Evolutionary conservation across 2,797 vertebrate species (phyloP).

Genomic region (Malacoctenus gilli): DNA sequence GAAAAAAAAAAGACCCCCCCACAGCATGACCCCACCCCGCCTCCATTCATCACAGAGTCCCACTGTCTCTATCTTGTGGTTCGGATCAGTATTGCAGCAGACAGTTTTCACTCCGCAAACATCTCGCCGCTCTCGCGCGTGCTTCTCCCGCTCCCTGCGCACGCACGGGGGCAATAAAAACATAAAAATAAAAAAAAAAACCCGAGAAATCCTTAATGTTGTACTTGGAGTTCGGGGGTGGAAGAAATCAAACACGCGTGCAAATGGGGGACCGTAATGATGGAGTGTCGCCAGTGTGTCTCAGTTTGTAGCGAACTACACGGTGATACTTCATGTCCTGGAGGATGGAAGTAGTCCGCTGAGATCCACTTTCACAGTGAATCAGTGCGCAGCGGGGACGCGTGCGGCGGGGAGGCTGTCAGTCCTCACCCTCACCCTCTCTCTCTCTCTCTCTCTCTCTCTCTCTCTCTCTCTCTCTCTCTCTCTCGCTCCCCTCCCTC

Average conservation of each 20-base stretch:
- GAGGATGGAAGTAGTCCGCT: slow-evolving; percentile 23
- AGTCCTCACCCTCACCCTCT: slow-evolving; percentile 49
- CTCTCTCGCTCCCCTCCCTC: no score
- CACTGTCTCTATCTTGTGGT: slow-evolving; percentile 64
- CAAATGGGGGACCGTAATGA: not conserved
- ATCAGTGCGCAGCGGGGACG: slow-evolving; percentile 61
- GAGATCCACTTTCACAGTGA: slow-evolving; percentile 49
- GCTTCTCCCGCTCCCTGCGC: not conserved
- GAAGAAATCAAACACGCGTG: not conserved
- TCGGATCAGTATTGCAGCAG: slow-evolving; percentile 47
- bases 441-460: no score
- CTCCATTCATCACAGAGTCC: slow-evolving; percentile 23
- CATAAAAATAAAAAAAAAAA: not conserved
- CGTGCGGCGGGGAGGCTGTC: slow-evolving; percentile 56
- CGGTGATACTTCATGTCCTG: not conserved
- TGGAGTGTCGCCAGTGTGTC: not conserved
- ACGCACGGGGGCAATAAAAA: no score
- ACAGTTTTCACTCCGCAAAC: not conserved
- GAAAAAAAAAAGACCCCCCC: no score
- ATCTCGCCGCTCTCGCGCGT: no score
- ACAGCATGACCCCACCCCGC: slow-evolving; percentile 42
- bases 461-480: no score
- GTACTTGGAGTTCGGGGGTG: not conserved
- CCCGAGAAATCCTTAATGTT: no score
- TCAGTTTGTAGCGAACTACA: slow-evolving; percentile 1